Evolutionary conservation across 2,888 invertebrate genomes (phyloP), one percentile per base, ranked within the genome.

Genomic region (Steinernema carpocapsae): DNA sequence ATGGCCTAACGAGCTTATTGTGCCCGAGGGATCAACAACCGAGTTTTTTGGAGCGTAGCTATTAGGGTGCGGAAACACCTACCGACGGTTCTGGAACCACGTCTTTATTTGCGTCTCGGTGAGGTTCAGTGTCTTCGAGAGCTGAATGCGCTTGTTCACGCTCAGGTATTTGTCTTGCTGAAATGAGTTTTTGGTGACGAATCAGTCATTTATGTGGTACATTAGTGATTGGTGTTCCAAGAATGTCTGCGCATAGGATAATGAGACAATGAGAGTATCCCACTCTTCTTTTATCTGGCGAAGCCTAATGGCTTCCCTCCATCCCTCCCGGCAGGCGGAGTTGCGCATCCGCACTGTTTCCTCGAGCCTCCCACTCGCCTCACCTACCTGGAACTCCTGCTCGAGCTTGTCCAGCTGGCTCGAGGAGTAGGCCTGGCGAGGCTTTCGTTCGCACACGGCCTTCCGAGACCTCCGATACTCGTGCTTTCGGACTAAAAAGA

Each of bases 21-120:
- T 37, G 37, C 37, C 10, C 19, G 3, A 17, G 4, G 14, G 48
- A 48, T 19, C 4, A 48, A 48, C 3, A 17, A 14, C 48, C 37
- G 37, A 37, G 10, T 6, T 37, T n/a, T n/a, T n/a, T 10, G 10
- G 4, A 37, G 37, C 24, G n/a, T 1, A 73, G 26, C 19, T 76
- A 74, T 22, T 43, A 14, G 14, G 37, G 14, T 17, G 12, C n/a
- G 24, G 14, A 37, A 32, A 22, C n/a, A n/a, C 75, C 77, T 77
- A 89, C 90, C 90, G 91, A 75, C 96, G 91, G 88, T 96, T 95
- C 89, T 95, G 94, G 88, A 95, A 95, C 95, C 95, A 95, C 0
- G 95, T 95, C 88, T 96, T 96, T 81, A 96, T 95, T 89, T 96
- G 95, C 0, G 95, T 95, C 89, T 96, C 95, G 0, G 95, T 95